Evolutionary conservation across 2,888 invertebrate species (phyloP).

Genomic region (Melieria crassipennis): DNA sequence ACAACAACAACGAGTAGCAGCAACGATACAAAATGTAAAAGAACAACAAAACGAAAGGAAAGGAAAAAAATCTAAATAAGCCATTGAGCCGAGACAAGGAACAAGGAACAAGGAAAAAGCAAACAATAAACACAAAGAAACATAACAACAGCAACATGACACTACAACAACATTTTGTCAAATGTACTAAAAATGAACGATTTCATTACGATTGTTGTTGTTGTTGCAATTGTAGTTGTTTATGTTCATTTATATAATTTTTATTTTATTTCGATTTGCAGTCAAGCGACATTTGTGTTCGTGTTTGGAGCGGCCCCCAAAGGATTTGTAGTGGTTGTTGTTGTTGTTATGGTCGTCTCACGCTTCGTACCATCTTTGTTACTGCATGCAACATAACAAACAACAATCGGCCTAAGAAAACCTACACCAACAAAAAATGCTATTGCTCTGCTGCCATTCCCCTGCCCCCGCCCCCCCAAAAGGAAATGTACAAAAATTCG

Average conservation of each 20-base stretch:
- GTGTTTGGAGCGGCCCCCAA: not conserved
- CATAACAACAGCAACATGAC: constrained; percentile 9
- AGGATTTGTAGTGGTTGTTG: not conserved
- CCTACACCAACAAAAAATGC: too few relatives aligned
- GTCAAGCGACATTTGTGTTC: not conserved
- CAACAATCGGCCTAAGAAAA: too few relatives aligned
- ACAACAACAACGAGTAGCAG: not conserved
- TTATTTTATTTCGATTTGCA: not conserved
- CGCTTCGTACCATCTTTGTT: constrained; percentile 2
- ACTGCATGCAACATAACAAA: not conserved
- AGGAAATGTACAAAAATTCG: too few relatives aligned
- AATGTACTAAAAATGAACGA: constrained; percentile 3
- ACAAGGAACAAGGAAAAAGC: not conserved
- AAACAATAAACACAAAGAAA: not conserved
- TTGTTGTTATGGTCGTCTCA: constrained; percentile 23
- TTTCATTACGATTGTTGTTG: constrained; percentile 17
- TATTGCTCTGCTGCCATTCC: too few relatives aligned
- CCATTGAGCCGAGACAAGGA: not conserved
- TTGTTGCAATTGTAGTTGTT: constrained; percentile 17
- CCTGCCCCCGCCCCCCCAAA: too few relatives aligned
- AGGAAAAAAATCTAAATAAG: too few relatives aligned
- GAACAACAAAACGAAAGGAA: not conserved
- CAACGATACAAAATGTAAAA: not conserved
- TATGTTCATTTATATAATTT: constrained; percentile 17
- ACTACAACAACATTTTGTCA: constrained; percentile 15